A percentile compares a stretch with the other conserved stretches of the same genome.
Evolutionary conservation across 2,113 vertebrate species (phyloP).

Genomic region (Lophochroa leadbeateri): DNA sequence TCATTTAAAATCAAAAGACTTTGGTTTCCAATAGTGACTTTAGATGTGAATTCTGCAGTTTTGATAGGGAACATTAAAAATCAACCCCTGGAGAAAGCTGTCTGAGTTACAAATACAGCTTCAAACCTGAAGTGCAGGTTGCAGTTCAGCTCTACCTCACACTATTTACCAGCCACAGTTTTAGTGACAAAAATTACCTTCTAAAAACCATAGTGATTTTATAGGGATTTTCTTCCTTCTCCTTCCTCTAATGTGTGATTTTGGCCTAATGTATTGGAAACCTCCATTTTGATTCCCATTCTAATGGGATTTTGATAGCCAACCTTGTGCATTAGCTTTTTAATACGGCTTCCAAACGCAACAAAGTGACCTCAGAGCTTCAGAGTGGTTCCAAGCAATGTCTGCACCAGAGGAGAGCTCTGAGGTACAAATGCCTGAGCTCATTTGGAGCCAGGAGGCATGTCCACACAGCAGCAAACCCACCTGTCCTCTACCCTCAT

Average conservation of each 20-base stretch:
- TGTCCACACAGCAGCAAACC: neutral
- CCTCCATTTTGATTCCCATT: neutral
- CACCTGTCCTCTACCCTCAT: neutral
- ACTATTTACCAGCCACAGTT: neutral
- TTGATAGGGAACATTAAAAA: neutral
- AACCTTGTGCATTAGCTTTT: neutral
- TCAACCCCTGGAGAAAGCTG: neutral
- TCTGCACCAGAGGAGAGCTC: neutral
- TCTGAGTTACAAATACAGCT: neutral
- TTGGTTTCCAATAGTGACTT: neutral
- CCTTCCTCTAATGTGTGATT: neutral
- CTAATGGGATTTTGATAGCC: neutral
- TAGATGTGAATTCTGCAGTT: neutral
- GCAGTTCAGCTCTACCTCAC: neutral
- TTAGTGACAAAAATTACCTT: neutral
- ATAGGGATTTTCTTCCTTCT: neutral
- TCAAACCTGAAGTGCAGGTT: neutral
- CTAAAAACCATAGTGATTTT: neutral
- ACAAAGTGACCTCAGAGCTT: neutral
- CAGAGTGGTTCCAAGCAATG: neutral
- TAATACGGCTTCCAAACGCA: neutral
- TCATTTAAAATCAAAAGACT: neutral
- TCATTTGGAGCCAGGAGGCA: neutral
- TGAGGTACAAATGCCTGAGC: neutral
- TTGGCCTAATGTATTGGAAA: neutral